Evolutionary conservation across 2,113 vertebrate species (phyloP).

Genomic region (Ptilonorhynchus violaceus): DNA sequence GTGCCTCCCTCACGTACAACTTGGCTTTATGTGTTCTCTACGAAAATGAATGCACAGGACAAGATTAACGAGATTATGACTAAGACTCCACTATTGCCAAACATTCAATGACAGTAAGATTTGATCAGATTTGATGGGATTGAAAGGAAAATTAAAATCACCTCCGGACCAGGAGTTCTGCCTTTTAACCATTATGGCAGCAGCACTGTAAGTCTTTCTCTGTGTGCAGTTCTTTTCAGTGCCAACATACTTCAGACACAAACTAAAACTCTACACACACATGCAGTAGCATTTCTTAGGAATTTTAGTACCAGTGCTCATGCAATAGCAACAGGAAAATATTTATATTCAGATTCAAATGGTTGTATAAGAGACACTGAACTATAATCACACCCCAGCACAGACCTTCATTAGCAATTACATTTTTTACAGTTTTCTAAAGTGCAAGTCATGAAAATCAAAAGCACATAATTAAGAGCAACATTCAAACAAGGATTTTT

Average conservation of each 20-base stretch:
- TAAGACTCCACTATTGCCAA: background rate
- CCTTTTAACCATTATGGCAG: background rate
- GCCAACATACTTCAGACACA: background rate
- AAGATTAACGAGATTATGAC: background rate
- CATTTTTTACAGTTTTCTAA: constrained; percentile 8
- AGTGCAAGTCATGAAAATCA: constrained; percentile 29
- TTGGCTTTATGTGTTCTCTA: background rate
- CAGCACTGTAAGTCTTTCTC: background rate
- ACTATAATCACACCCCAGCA: background rate
- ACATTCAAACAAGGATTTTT: background rate
- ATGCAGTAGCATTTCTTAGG: background rate
- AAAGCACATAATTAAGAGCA: constrained; percentile 37
- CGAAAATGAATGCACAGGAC: background rate
- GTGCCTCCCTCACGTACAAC: rapidly evolving
- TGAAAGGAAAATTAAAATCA: background rate
- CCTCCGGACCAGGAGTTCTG: background rate
- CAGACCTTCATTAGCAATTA: constrained; percentile 33
- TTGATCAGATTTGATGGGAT: background rate
- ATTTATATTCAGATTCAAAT: background rate
- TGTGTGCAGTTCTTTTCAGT: background rate
- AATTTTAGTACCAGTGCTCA: background rate
- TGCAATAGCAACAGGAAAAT: background rate
- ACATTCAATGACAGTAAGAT: background rate
- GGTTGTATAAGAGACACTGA: background rate
- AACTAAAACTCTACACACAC: background rate